Base-by-base conservation (phyloP, 1,140 invertebrate species). In the Rhopalosiphum padi region DNA sequence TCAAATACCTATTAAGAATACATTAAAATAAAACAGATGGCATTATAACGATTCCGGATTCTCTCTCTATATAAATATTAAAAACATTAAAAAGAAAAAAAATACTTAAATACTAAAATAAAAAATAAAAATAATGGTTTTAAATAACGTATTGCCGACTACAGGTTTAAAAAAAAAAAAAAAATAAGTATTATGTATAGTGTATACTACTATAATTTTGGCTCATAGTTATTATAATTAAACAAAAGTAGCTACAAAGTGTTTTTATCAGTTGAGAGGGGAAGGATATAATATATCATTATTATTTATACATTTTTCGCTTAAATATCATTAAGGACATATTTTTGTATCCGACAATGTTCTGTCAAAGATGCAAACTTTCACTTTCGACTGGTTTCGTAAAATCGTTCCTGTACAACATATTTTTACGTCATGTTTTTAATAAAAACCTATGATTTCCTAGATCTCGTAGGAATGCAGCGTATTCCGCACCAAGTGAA, bases 371-470 rank as follows among this genome's bases (percentile, higher is more conserved):
- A 91, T 46, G 25, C 15, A 91, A 92, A 83, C 90, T 92, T 92
- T 92, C 90, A 82, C 90, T 92, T 92, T 77, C n/a, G n/a, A 82
- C 90, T 83, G 68, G 90, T 92, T 51, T 55, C 68, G 51, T 83
- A 18, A 90, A 90, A 90, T 90, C 37, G 88, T 89, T 68, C 6
- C 53, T 43, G 41, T 68, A 55, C 9, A 43, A n/a, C 37, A 41
- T 6, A 68, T 60, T 68, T 90, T 35, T 60, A 55, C 89, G 89
- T 90, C 51, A 68, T 23, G 30, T 90, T 25, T 90, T 68, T 43
- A 30, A 87, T 55, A 1, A 7, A 35, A 55, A 90, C 88, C 6
- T 5, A n/a, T 25, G 25, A 48, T 86, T 86, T 86, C 85, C 85
- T 46, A n/a, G 85, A 25, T 86, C 37, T 86, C 1, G 2, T 6